Conservation (phyloP, 2,113 vertebrate genomes). For the Motacilla tschutschensis region DNA sequence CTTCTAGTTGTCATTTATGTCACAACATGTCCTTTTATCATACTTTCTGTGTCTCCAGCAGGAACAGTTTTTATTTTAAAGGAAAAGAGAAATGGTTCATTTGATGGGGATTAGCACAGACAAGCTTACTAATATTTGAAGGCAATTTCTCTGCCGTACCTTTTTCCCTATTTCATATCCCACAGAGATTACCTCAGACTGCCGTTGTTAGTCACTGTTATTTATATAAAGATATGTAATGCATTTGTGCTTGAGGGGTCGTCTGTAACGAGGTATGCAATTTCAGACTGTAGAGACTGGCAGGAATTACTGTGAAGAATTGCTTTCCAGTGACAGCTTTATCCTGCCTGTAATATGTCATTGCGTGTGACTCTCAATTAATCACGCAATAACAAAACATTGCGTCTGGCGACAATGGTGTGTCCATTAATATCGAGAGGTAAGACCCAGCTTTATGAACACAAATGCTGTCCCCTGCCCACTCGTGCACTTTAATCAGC, state of each 20-base stretch:
- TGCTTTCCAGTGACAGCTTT: conserved; percentile 59
- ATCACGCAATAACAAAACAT: conserved; percentile 62
- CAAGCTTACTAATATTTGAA: conserved; percentile 58
- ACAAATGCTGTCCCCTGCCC: conserved; percentile 31
- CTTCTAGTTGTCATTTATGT: conserved; percentile 33
- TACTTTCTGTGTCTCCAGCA: not conserved
- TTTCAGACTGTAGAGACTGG: conserved; percentile 52
- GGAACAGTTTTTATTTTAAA: conserved; percentile 26
- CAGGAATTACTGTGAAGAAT: conserved; percentile 62
- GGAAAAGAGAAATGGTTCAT: conserved; percentile 47
- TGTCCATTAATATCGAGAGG: conserved; percentile 39
- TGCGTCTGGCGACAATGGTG: conserved; percentile 8
- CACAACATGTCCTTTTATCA: conserved; percentile 41
- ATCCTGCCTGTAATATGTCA: conserved; percentile 67
- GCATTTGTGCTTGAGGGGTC: conserved; percentile 48
- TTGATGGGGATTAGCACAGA: conserved; percentile 52
- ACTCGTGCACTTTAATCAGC: conserved; percentile 42
- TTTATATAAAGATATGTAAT: conserved; percentile 69
- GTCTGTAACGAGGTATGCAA: conserved; percentile 29
- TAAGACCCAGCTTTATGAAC: conserved; percentile 22
- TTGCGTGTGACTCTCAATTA: conserved; percentile 64
- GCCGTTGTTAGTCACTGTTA: conserved; percentile 57
- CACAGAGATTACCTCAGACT: conserved; percentile 52
- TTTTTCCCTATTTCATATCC: conserved; percentile 39
- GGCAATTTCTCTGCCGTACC: conserved; percentile 30